These are phyloP conservation scores for Apodemus sylvaticus DNA, from an alignment of 2,113 vertebrate species.

Conservation along the genomic window DNA sequence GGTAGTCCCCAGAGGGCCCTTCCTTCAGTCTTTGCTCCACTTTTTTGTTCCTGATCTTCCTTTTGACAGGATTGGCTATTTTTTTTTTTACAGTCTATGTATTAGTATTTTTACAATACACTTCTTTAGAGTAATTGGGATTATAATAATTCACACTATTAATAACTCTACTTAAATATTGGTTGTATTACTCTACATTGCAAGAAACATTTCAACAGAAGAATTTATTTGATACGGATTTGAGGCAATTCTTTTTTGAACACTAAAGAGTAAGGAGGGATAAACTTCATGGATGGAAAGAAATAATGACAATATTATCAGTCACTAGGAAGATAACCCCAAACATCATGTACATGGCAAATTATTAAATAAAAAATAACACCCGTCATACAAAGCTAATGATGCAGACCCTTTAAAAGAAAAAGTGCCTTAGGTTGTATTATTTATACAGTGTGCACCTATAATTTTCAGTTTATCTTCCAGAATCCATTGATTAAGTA, in stretches of 20 bases:
- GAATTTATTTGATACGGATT: slow-evolving; percentile 49
- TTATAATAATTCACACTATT: background rate
- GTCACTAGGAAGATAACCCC: slow-evolving; percentile 69
- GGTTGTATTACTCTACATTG: background rate
- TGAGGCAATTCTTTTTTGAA: background rate
- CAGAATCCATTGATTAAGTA: slow-evolving; percentile 75
- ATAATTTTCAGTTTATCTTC: slow-evolving; percentile 73
- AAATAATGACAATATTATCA: slow-evolving; percentile 75
- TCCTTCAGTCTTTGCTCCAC: too few relatives aligned
- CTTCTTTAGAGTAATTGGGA: background rate
- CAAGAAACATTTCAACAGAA: background rate
- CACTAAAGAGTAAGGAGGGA: slow-evolving; percentile 52
- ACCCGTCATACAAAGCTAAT: slow-evolving; percentile 78
- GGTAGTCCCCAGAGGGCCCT: too few relatives aligned
- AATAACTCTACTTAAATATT: background rate
- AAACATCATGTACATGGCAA: slow-evolving; percentile 70
- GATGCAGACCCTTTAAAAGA: slow-evolving; percentile 74
- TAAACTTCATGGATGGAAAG: slow-evolving; percentile 75
- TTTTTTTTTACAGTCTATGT: background rate
- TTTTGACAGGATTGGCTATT: too few relatives aligned
- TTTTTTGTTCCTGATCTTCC: too few relatives aligned
- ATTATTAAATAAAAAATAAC: slow-evolving; percentile 81
- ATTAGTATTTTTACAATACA: background rate
- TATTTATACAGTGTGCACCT: slow-evolving; percentile 70
- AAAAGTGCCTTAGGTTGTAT: slow-evolving; percentile 53